Base-by-base conservation (phyloP, 1,140 invertebrate species). In the Oscheius sp. region DNA sequence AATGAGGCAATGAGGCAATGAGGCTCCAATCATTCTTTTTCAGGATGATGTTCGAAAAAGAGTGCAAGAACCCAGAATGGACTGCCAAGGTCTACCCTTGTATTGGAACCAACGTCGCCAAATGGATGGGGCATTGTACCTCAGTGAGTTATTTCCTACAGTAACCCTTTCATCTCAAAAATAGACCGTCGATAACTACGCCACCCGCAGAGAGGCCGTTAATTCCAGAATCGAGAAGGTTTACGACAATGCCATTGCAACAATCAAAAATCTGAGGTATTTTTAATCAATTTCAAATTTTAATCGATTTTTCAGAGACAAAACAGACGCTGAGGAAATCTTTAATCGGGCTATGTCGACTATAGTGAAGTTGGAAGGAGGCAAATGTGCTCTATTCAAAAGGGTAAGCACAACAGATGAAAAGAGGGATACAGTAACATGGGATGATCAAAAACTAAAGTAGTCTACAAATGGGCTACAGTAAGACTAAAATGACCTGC, bases 11-110 rank as follows among this genome's bases (percentile, higher is more conserved):
- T n/a, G n/a, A n/a, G n/a, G n/a, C n/a, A n/a, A n/a, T n/a, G n/a
- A n/a, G n/a, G n/a, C n/a, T n/a, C n/a, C n/a, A n/a, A n/a, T n/a
- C n/a, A n/a, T n/a, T n/a, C n/a, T n/a, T 20, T 42, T 66, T 28
- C 18, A 66, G 63, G 36, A 61, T 67, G 38, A 76, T 76, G 75
- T 76, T 76, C 46, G 69, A 73, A 26, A 32, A 73, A 20, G 75
- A 76, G 46, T 76, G 75, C 49, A 34, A 42, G 20, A 46, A 76
- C 7, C 64, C 72, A 7, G 32, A 67, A 20, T 76, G 67, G 45
- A 66, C 62, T 10, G 36, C 65, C 32, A 49, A 35, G 28, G 65
- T 73, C 38, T 76, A 76, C 46, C 75, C 75, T 0, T 76, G 75
- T 35, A 59, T 76, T 38, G 75, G 75, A 38, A 49, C 45, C 13